A percentile compares a stretch with the other conserved stretches of the same genome.
Evolutionary conservation across 1,140 invertebrate genomes (phyloP).

Genomic region (Neoseiulus cucumeris): DNA sequence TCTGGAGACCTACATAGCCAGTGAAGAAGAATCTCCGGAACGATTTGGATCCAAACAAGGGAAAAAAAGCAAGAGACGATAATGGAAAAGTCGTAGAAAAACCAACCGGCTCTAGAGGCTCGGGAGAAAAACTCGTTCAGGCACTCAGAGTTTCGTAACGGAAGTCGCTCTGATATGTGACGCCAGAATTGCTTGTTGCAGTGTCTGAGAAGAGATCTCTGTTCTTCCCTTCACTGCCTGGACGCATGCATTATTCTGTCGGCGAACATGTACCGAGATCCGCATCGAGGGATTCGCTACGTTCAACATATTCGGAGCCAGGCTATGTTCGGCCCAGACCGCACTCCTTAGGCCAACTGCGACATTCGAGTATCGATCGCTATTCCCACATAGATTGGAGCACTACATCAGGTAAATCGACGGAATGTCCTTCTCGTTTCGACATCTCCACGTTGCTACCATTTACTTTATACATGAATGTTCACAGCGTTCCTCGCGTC

Average conservation of each 20-base stretch:
- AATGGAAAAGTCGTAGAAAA: too few relatives aligned
- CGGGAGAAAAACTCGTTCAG: too few relatives aligned
- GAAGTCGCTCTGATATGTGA: too few relatives aligned
- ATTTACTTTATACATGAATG: neutral
- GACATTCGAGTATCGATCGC: neutral
- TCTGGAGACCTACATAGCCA: too few relatives aligned
- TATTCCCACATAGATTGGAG: conserved; percentile 7
- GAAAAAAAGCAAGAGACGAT: too few relatives aligned
- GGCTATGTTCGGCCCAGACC: neutral
- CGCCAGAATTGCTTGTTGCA: neutral
- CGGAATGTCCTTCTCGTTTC: too few relatives aligned
- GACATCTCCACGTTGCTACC: neutral
- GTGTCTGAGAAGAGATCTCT: conserved; percentile 9
- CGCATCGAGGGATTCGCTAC: neutral
- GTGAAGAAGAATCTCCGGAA: too few relatives aligned
- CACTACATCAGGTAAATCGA: neutral
- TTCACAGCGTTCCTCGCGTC: neutral
- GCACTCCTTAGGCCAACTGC: neutral
- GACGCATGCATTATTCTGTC: neutral
- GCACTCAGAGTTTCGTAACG: too few relatives aligned
- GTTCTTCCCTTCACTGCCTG: neutral
- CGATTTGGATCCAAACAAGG: too few relatives aligned
- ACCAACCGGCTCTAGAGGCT: too few relatives aligned
- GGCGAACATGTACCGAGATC: neutral
- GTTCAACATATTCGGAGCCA: neutral